Conservation (phyloP, 2,888 invertebrate species). For the Physocephala rufipes region DNA sequence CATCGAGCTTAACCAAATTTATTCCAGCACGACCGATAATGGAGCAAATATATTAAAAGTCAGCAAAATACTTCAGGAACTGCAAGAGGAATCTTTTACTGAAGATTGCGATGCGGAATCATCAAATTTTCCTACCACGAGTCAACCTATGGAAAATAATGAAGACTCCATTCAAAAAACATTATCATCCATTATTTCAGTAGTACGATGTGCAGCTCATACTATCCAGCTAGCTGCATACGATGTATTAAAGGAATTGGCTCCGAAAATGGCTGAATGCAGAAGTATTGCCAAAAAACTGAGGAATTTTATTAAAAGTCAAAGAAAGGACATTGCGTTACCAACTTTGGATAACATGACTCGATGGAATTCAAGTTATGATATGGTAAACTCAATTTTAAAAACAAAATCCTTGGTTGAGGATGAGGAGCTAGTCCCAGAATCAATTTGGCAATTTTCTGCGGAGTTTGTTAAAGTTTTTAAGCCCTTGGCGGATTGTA, state of each 20-base stretch:
- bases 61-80: too few relatives aligned
- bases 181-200: too few relatives aligned
- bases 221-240: slow-evolving; percentile 24
- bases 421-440: neutral
- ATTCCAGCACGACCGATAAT: slow-evolving; percentile 35
- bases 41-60: slow-evolving; percentile 32
- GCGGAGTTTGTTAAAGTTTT: too few relatives aligned
- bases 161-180: too few relatives aligned
- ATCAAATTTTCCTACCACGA: too few relatives aligned
- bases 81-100: too few relatives aligned
- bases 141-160: too few relatives aligned
- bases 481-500: too few relatives aligned
- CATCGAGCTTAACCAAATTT: slow-evolving; percentile 38
- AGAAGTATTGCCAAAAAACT: slow-evolving; percentile 20
- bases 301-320: slow-evolving; percentile 20
- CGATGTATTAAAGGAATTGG: slow-evolving; percentile 17
- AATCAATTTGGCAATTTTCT: neutral
- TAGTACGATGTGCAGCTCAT: slow-evolving; percentile 30
- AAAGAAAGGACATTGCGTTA: neutral
- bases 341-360: too few relatives aligned
- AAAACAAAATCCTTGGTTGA: neutral
- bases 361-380: neutral
- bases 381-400: neutral
- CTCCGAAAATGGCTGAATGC: too few relatives aligned
- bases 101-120: too few relatives aligned